A percentile compares a stretch with the other conserved stretches of the same genome.
Evolutionary conservation across 2,888 invertebrate genomes (phyloP).

Genomic region (Petrolisthes cinctipes): DNA sequence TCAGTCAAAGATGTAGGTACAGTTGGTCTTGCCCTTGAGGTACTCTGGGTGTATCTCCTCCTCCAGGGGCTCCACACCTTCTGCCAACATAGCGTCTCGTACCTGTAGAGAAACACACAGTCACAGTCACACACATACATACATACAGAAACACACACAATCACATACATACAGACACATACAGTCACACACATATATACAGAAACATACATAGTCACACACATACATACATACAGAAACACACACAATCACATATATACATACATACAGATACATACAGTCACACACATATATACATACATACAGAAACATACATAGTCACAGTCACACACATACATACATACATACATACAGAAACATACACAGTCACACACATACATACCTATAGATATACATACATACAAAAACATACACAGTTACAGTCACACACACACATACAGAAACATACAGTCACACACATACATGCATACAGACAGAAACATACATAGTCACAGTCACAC

Average conservation of each 20-base stretch:
- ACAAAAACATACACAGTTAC: too few species aligned
- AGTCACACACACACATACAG: too few species aligned
- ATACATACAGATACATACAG: not conserved
- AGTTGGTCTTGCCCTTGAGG: conserved; percentile 54
- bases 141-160: not conserved
- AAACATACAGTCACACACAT: too few species aligned
- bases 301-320: not conserved
- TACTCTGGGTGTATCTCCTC: conserved; percentile 60
- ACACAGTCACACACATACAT: too few species aligned
- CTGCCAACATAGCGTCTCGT: conserved; percentile 49
- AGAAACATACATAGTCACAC: not conserved
- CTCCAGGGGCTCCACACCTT: conserved; percentile 54
- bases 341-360: not conserved
- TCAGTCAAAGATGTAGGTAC: conserved; percentile 60
- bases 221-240: not conserved
- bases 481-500: too few species aligned
- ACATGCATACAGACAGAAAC: not conserved
- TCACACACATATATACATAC: not conserved
- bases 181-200: too few species aligned
- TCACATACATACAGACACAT: too few species aligned
- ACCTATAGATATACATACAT: too few species aligned
- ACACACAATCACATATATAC: not conserved
- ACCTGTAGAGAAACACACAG: conserved; percentile 31
- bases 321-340: not conserved
- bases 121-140: not conserved